These are phyloP conservation scores for Percopsis transmontana DNA, from an alignment of 2,113 vertebrate genomes.

Conservation along the genomic window DNA sequence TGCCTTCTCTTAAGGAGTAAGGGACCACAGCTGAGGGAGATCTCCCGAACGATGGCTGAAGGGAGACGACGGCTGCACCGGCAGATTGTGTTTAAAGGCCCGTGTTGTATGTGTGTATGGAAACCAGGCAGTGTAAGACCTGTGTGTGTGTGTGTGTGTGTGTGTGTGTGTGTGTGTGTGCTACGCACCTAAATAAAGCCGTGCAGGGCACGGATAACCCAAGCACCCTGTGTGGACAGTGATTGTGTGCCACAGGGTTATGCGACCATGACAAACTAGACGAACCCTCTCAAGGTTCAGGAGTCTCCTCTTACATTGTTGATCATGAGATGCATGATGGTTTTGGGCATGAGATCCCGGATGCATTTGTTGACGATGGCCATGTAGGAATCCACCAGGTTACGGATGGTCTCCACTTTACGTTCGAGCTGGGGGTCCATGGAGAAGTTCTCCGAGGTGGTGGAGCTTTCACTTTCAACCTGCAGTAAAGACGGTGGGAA, in stretches of 20 bases:
- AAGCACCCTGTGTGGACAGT: no score
- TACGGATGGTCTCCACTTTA: constrained; percentile 96
- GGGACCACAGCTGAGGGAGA: no score
- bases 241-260: no score
- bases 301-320: constrained; percentile 83
- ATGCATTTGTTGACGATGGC: constrained; percentile 97
- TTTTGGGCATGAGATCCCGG: constrained; percentile 94
- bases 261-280: background rate
- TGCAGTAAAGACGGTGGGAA: constrained; percentile 38
- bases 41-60: no score
- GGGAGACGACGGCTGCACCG: no score
- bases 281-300: background rate
- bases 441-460: constrained; percentile 89
- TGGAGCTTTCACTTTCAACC: constrained; percentile 88
- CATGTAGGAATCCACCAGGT: constrained; percentile 98
- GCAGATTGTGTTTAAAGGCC: background rate
- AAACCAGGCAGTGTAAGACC: no score
- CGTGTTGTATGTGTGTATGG: no score
- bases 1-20: no score
- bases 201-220: no score
- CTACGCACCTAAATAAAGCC: no score
- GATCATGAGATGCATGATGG: constrained; percentile 98
- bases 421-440: constrained; percentile 97
- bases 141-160: background rate
- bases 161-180: background rate